A percentile compares a stretch with the other conserved stretches of the same genome.
Evolutionary conservation across 2,113 vertebrate genomes (phyloP).

Genomic region (Scopus umbretta): DNA sequence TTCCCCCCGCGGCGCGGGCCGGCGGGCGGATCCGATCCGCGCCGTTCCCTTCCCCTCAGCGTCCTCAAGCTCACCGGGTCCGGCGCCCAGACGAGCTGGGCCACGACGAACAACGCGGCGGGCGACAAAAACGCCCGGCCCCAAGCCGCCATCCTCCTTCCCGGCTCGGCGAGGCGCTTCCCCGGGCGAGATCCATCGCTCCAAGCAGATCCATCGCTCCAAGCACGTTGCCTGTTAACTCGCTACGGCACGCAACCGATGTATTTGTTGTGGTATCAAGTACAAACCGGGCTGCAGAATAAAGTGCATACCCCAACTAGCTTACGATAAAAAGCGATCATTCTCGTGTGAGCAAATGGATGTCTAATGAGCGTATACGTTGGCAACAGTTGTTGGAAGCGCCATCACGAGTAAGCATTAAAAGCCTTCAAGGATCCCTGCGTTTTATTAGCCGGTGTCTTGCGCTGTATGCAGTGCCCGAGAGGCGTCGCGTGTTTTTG

Average conservation of each 20-base stretch:
- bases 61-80: slow-evolving; percentile 7
- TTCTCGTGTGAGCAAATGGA: neutral
- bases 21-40: too few relatives aligned
- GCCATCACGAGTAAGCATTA: neutral
- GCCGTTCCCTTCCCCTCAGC: neutral
- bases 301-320: neutral
- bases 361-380: accelerated
- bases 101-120: neutral
- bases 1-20: too few relatives aligned
- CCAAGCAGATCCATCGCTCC: too few relatives aligned
- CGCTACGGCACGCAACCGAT: accelerated
- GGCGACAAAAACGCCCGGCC: neutral
- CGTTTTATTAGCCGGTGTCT: neutral
- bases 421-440: neutral
- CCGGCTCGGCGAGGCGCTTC: neutral
- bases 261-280: neutral
- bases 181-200: too few relatives aligned
- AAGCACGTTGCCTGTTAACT: accelerated
- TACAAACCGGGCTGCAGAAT: neutral
- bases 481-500: accelerated
- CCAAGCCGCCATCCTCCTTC: neutral
- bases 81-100: neutral
- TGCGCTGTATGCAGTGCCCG: neutral
- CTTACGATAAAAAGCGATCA: neutral
- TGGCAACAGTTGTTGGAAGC: neutral